These are phyloP conservation scores for Pemphigus obesinymphae DNA, from an alignment of 1,140 invertebrate genomes.

Conservation along the genomic window DNA sequence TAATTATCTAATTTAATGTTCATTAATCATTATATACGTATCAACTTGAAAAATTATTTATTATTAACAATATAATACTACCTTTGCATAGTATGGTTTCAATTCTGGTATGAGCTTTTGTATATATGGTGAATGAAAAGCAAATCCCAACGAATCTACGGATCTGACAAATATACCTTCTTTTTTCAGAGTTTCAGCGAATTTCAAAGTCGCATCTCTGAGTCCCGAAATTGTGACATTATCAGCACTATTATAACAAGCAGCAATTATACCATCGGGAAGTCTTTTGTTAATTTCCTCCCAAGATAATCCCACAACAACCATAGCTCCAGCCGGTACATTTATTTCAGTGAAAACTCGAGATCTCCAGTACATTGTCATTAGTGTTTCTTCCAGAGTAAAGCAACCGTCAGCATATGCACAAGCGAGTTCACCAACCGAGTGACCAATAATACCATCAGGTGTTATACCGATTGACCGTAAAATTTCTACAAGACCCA, in stretches of 20 bases:
- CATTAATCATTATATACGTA: not conserved
- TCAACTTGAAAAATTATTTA: not conserved
- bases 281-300: conserved; percentile 56
- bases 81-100: conserved; percentile 22
- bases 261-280: conserved; percentile 67
- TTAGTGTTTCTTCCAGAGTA: conserved; percentile 75
- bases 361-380: conserved; percentile 66
- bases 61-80: not conserved
- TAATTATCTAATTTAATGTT: not conserved
- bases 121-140: conserved; percentile 61
- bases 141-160: conserved; percentile 75
- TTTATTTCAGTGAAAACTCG: conserved; percentile 56
- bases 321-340: conserved; percentile 50
- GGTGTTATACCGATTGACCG: conserved; percentile 65
- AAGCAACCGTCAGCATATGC: conserved; percentile 83
- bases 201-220: conserved; percentile 62
- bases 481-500: conserved; percentile 76
- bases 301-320: conserved; percentile 44
- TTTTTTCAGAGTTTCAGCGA: conserved; percentile 64
- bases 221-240: conserved; percentile 84
- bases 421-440: conserved; percentile 84
- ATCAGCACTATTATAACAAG: conserved; percentile 80
- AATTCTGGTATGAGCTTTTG: not conserved
- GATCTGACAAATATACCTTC: conserved; percentile 76
- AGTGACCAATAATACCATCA: conserved; percentile 82